A percentile compares a stretch with the other conserved stretches of the same genome.
These are phyloP conservation scores for Papilio xuthus DNA, from an alignment of 1,140 invertebrate genomes.

Conservation along the genomic window DNA sequence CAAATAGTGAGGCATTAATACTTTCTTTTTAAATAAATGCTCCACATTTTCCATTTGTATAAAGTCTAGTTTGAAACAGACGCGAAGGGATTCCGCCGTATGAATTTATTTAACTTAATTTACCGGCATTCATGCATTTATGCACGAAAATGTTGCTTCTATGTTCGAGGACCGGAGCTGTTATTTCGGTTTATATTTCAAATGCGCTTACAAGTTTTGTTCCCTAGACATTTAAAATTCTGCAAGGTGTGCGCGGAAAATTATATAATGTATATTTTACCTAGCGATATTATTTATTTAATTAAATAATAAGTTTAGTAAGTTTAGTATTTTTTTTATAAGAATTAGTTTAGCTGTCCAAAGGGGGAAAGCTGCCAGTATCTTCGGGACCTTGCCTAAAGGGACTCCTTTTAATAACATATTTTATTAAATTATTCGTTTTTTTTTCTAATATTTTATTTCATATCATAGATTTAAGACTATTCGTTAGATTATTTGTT, in stretches of 20 bases:
- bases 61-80: constrained; percentile 16
- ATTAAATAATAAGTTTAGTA: not conserved
- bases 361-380: too few relatives aligned
- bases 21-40: not conserved
- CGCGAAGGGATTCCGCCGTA: constrained; percentile 14
- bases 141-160: constrained; percentile 9
- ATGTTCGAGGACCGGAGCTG: constrained; percentile 18
- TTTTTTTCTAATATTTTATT: too few relatives aligned
- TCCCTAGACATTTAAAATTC: constrained; percentile 20
- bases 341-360: too few relatives aligned
- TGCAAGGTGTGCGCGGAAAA: constrained; percentile 3
- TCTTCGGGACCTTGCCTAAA: too few relatives aligned
- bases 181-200: constrained; percentile 25
- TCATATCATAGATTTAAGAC: too few relatives aligned
- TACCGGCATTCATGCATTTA: constrained; percentile 22
- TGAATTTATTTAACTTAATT: constrained; percentile 27
- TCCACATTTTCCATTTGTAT: constrained; percentile 5
- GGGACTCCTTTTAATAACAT: too few relatives aligned
- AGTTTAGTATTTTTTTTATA: too few relatives aligned
- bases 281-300: not conserved
- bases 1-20: not conserved
- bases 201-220: constrained; percentile 27
- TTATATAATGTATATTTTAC: not conserved
- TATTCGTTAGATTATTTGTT: too few relatives aligned
- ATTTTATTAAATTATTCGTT: too few relatives aligned